Evolutionary conservation across 1,140 invertebrate genomes (phyloP).

Genomic region (Argopecten irradians): DNA sequence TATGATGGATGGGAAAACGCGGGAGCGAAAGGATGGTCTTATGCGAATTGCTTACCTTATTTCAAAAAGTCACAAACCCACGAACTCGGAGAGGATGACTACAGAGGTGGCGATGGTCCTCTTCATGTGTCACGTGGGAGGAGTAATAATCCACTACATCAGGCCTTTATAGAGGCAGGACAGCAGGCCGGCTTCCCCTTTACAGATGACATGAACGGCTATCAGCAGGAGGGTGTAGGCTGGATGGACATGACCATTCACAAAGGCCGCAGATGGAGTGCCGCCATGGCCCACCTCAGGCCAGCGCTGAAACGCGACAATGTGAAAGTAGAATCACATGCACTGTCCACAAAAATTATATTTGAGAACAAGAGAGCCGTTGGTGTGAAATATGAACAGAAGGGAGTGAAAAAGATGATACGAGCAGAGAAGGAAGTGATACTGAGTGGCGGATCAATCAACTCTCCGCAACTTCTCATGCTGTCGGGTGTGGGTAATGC

Average conservation of each 20-base stretch:
- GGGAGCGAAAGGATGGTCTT: conserved; percentile 95
- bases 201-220: conserved; percentile 93
- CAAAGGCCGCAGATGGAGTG: conserved; percentile 92
- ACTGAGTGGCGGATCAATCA: conserved; percentile 88
- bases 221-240: conserved; percentile 90
- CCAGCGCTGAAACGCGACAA: conserved; percentile 89
- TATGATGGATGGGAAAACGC: conserved; percentile 94
- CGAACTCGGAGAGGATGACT: conserved; percentile 76
- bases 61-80: conserved; percentile 77
- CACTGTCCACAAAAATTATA: conserved; percentile 89
- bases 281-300: conserved; percentile 91
- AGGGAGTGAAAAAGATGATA: conserved; percentile 78
- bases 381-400: conserved; percentile 88
- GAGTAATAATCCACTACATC: conserved; percentile 76
- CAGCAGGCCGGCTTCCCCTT: conserved; percentile 93
- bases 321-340: conserved; percentile 90
- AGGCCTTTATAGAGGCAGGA: conserved; percentile 91
- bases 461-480: conserved; percentile 94
- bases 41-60: conserved; percentile 81
- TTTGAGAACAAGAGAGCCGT: conserved; percentile 91
- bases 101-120: conserved; percentile 77
- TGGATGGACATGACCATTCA: conserved; percentile 83
- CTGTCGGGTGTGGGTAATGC: conserved; percentile 92
- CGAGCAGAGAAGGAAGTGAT: conserved; percentile 80
- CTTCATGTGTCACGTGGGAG: conserved; percentile 77